A percentile compares a stretch with the other conserved stretches of the same genome.
phyloP scores from a whole-genome alignment of 2,113 vertebrate species.

The Formicarius rufipectus region DNA sequence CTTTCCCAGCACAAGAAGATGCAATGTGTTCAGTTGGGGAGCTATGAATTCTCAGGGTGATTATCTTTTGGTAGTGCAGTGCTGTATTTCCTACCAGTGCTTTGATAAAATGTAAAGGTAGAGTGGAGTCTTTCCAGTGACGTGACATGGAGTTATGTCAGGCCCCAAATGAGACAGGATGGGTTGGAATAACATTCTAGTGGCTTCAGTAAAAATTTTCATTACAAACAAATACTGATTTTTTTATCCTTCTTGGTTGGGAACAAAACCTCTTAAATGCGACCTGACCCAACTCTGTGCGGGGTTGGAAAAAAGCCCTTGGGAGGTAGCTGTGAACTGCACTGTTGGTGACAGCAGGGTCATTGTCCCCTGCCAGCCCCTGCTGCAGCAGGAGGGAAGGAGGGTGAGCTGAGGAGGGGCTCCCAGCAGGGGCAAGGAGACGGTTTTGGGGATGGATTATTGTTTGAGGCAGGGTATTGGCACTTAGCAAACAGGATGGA shows the following conservation, averaged over 20 bases:
- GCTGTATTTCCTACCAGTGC: neutral
- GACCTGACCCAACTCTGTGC: too few species aligned
- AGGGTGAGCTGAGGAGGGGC: neutral
- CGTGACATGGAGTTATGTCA: neutral
- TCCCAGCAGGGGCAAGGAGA: neutral
- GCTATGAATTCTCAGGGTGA: neutral
- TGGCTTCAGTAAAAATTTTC: neutral
- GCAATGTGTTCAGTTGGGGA: neutral
- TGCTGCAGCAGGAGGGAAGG: too few species aligned
- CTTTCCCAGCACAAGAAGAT: neutral
- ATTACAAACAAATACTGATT: neutral
- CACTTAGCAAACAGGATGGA: neutral
- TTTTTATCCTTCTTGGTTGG: neutral
- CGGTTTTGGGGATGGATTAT: rapidly evolving
- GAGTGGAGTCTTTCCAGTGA: neutral
- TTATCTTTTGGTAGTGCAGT: neutral
- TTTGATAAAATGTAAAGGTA: neutral
- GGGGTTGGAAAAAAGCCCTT: neutral
- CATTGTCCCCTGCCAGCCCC: too few species aligned
- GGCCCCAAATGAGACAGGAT: neutral
- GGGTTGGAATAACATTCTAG: neutral
- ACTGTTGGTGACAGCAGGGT: neutral
- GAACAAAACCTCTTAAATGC: neutral
- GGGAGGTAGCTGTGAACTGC: neutral
- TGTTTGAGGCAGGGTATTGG: neutral